Evolutionary conservation across 2,797 vertebrate species (phyloP).

Genomic region (Karalla daura): DNA sequence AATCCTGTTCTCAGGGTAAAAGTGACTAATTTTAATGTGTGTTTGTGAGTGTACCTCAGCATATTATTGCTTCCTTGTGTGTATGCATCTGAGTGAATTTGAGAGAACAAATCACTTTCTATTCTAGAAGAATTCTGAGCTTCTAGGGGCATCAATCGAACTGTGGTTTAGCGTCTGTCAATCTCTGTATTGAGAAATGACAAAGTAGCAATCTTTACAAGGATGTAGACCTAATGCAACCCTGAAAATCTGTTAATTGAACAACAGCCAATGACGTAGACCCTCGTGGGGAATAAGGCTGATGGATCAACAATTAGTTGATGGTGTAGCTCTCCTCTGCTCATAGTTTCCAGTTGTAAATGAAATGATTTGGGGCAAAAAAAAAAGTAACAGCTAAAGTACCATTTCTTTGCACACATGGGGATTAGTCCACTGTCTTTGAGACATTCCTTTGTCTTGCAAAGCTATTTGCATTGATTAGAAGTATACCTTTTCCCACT

Average conservation of each 20-base stretch:
- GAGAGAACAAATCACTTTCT: background rate
- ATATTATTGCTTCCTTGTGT: background rate
- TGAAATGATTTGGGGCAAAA: no score
- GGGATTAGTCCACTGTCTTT: background rate
- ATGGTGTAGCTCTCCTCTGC: conserved; percentile 15
- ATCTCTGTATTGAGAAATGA: conserved; percentile 41
- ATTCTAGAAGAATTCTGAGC: no score
- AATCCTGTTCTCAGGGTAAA: background rate
- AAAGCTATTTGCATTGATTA: background rate
- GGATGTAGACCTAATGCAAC: conserved; percentile 14
- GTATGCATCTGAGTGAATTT: background rate
- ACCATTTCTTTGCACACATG: background rate
- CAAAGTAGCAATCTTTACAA: background rate
- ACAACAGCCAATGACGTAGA: conserved; percentile 13
- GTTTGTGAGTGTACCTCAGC: no score
- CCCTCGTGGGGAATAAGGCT: conserved; percentile 19
- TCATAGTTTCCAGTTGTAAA: background rate
- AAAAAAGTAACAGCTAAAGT: background rate
- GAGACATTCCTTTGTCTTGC: no score
- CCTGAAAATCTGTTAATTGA: conserved; percentile 34
- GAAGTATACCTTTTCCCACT: background rate
- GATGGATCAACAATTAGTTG: conserved; percentile 44
- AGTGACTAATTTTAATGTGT: background rate
- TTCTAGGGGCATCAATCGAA: conserved; percentile 28
- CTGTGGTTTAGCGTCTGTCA: conserved; percentile 22